Conservation (phyloP, 2,113 vertebrate genomes). For the Eulacestoma nigropectus region DNA sequence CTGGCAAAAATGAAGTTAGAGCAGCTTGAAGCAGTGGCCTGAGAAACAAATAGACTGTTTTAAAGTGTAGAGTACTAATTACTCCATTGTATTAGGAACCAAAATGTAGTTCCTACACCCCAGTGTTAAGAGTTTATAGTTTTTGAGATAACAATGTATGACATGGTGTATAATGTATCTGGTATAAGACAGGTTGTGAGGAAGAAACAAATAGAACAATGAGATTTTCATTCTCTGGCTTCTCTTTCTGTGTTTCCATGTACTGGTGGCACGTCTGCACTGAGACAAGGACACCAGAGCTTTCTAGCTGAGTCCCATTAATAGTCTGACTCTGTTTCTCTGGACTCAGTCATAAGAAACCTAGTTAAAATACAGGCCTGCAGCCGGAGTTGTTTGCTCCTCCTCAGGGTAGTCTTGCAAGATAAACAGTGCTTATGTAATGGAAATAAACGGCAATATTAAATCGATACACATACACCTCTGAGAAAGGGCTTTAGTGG, state of each 20-base stretch:
- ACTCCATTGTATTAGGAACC: not conserved
- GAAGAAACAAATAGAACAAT: not conserved
- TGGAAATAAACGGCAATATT: not conserved
- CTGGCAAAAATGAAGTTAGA: not conserved
- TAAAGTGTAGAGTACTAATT: not conserved
- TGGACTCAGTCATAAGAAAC: not conserved
- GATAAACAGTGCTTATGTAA: not conserved
- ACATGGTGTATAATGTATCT: not conserved
- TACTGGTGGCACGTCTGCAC: rapidly evolving
- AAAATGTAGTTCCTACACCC: not conserved
- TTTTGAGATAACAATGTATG: not conserved
- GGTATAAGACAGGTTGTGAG: not conserved
- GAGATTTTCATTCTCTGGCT: not conserved
- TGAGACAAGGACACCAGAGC: not conserved
- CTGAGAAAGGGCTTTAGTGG: not conserved
- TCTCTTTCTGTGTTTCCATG: not conserved
- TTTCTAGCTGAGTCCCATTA: not conserved
- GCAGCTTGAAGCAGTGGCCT: not conserved
- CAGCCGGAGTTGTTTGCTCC: not conserved
- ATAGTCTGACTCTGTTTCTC: not conserved
- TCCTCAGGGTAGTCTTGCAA: not conserved
- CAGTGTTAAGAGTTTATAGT: not conserved
- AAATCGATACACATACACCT: not conserved
- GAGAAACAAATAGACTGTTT: not conserved
- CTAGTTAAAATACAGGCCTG: not conserved